These are phyloP conservation scores for Rhineura floridana DNA, from an alignment of 2,113 vertebrate genomes.

Conservation along the genomic window DNA sequence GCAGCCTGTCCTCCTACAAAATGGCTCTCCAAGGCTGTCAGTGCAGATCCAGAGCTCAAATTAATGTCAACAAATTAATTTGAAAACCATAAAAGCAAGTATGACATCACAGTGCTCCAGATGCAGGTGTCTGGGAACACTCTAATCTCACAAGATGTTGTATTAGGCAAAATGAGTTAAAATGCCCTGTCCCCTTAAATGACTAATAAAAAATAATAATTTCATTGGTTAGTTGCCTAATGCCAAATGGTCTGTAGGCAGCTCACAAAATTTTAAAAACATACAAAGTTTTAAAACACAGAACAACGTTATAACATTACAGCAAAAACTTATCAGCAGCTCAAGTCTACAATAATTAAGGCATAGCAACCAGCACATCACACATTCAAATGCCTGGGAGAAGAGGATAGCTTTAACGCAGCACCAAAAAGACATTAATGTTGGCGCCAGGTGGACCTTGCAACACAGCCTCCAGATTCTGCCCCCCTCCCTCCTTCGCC, in stretches of 20 bases:
- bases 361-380: too few relatives aligned
- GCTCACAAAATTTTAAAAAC: too few relatives aligned
- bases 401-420: too few relatives aligned
- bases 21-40: neutral
- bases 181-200: neutral
- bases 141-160: neutral
- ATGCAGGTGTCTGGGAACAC: neutral
- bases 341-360: neutral
- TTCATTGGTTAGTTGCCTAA: too few relatives aligned
- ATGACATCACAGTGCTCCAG: neutral
- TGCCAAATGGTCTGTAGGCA: too few relatives aligned
- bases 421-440: too few relatives aligned
- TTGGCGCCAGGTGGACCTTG: too few relatives aligned
- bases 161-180: neutral
- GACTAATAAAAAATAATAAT: too few relatives aligned
- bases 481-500: neutral
- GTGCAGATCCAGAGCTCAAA: neutral
- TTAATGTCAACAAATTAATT: neutral
- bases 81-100: neutral
- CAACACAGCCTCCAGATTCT: neutral
- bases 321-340: neutral
- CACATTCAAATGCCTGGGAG: too few relatives aligned
- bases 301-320: too few relatives aligned
- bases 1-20: neutral
- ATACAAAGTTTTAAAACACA: too few relatives aligned